Evolutionary conservation across 2,113 vertebrate genomes (phyloP).

Genomic region (Toxostoma redivivum): DNA sequence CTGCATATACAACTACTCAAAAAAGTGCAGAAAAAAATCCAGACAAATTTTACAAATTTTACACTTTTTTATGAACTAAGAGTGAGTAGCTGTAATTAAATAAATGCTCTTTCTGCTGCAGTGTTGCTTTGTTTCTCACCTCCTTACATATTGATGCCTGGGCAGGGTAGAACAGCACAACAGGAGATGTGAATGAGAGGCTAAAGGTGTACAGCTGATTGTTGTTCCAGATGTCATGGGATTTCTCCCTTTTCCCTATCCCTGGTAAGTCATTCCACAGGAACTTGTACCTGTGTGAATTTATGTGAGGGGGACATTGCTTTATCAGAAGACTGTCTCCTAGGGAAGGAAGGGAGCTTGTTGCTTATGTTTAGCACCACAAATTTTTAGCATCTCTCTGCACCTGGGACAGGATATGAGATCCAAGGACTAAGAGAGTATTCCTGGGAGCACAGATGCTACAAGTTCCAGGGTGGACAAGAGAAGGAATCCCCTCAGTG

Average conservation of each 20-base stretch:
- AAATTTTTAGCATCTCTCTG: background rate
- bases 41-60: background rate
- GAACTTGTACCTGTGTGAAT: background rate
- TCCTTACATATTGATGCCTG: background rate
- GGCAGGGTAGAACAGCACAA: background rate
- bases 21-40: background rate
- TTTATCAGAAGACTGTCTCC: background rate
- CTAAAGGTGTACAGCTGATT: background rate
- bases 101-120: background rate
- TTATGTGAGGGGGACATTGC: no score
- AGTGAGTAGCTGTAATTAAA: background rate
- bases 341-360: background rate
- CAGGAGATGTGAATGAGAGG: background rate
- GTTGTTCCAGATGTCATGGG: background rate
- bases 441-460: background rate
- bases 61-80: background rate
- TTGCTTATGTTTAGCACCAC: background rate
- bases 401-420: background rate
- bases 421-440: background rate
- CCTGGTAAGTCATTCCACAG: background rate
- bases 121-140: background rate
- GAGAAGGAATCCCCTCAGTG: background rate
- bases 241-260: background rate
- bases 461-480: background rate
- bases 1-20: background rate